Evolutionary conservation across 2,888 invertebrate species (phyloP), one percentile per base, ranked within the genome.

Genomic region (Parnassius mnemosyne): DNA sequence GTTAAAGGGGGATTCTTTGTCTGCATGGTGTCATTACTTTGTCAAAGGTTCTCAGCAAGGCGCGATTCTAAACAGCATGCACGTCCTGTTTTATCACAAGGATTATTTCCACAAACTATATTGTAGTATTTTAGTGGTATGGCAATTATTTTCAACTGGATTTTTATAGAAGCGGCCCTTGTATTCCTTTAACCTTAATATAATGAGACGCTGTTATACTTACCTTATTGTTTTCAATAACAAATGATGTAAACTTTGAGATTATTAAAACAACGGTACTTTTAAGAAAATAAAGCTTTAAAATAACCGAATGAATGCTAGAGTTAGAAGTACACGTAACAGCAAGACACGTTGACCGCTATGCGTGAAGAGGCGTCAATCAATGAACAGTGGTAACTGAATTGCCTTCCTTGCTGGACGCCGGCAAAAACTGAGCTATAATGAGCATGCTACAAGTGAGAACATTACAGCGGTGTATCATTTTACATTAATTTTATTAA

Each of bases 11-110:
- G 65, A 66, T 65, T 72, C 81, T 85, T 89, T 88, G 87, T 89
- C 86, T 85, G 73, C 76, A 71, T 80, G 73, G 76, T 82, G 82
- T 87, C 88, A 87, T 89, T 89, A 89, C 89, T 89, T 88, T 86
- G 87, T 87, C 87, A 87, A 87, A 89, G 86, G 86, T 87, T 84
- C 88, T 87, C 71, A 66, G 71, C 67, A 72, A 68, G 70, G 70
- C 72, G 70, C 67, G 72, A 70, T 66, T 68, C 70, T 71, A 66
- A 69, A 67, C 65, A 63, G 52, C 63, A 53, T 54, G 43, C 46
- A 63, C 60, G 63, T 63, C 60, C 63, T 44, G 63, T 42, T 63
- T 63, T 56, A 56, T 56, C 42, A 56, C 49, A 60, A 60, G 63
- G 60, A 56, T 63, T 43, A 56, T 12, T 55, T 62, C 59, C 60